Evolutionary conservation across 2,113 vertebrate genomes (phyloP).

Genomic region (Bos indicus): DNA sequence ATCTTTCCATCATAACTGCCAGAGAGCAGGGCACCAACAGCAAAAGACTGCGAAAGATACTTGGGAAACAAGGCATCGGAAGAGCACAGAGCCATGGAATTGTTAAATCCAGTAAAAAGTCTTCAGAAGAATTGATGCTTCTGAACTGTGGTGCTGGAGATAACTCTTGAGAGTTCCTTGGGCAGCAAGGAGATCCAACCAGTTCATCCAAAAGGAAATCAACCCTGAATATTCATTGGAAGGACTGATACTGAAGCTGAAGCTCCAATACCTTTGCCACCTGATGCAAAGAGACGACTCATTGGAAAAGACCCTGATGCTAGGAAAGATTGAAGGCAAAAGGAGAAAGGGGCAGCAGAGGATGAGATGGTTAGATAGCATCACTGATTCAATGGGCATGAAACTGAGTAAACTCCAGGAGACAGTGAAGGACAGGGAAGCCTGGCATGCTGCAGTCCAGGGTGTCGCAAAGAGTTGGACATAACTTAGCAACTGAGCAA

Average conservation of each 20-base stretch:
- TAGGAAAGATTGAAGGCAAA: neutral
- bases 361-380: neutral
- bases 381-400: neutral
- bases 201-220: neutral
- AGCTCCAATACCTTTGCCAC: neutral
- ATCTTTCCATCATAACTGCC: neutral
- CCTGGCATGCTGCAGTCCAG: neutral
- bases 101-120: neutral
- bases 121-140: neutral
- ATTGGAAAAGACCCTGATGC: neutral
- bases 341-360: neutral
- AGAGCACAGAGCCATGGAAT: neutral
- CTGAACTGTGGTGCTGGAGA: neutral
- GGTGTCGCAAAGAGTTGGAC: neutral
- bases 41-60: neutral
- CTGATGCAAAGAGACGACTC: fast-evolving
- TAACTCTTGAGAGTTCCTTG: neutral
- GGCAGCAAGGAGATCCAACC: neutral
- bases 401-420: neutral
- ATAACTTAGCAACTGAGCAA: neutral
- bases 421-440: neutral
- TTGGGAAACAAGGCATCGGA: neutral
- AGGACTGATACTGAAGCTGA: neutral
- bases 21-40: neutral
- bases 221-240: neutral